These are phyloP conservation scores for Hymenochirus boettgeri DNA, from an alignment of 2,113 vertebrate genomes.

Conservation along the genomic window DNA sequence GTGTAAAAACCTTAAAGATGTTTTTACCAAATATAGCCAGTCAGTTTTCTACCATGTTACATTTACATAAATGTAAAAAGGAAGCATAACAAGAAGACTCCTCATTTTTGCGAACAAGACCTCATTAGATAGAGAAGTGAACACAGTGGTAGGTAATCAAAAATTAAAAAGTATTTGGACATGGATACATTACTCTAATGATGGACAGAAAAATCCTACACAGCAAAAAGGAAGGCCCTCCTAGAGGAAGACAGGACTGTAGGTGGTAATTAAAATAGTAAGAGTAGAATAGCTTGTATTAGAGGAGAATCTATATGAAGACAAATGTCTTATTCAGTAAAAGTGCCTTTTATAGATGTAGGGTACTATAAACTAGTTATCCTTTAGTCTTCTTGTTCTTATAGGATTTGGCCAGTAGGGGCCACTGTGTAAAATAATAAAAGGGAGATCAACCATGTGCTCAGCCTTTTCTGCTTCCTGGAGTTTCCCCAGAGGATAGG, in stretches of 20 bases:
- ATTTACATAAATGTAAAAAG: constrained; percentile 32
- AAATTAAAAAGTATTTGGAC: background rate
- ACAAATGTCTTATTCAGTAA: background rate
- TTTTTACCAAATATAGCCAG: constrained; percentile 29
- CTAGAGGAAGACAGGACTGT: constrained; percentile 32
- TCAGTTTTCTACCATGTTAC: constrained; percentile 33
- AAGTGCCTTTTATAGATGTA: no score
- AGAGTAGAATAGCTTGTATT: background rate
- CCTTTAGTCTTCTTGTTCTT: no score
- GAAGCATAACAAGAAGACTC: constrained; percentile 22
- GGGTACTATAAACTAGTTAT: no score
- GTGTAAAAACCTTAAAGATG: constrained; percentile 23
- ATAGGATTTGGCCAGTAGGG: no score
- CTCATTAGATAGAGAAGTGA: constrained; percentile 38
- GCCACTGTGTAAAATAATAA: no score
- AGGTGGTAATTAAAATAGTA: constrained; percentile 17
- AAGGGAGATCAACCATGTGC: no score
- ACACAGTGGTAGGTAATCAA: constrained; percentile 29
- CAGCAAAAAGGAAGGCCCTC: background rate
- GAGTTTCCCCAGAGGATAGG: no score
- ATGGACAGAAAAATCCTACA: background rate
- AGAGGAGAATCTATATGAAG: background rate
- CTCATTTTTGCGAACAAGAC: constrained; percentile 36
- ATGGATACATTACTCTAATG: background rate
- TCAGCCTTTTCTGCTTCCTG: no score